Evolutionary conservation across 2,888 invertebrate species (phyloP).

Genomic region (Timema podura): DNA sequence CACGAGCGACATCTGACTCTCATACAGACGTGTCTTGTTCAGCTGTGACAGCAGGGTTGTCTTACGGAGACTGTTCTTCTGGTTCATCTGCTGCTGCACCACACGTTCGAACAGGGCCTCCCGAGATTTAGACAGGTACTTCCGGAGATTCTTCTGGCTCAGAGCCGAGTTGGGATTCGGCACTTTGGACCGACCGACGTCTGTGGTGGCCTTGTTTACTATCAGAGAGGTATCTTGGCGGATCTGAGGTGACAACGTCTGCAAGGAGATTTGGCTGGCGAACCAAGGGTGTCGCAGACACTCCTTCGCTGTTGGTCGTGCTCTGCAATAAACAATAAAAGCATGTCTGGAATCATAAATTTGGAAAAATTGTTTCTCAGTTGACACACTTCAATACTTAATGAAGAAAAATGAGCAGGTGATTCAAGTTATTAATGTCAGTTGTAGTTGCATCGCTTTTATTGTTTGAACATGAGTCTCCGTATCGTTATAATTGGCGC

Average conservation of each 20-base stretch:
- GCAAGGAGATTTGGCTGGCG: slow-evolving; percentile 31
- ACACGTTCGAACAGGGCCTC: slow-evolving; percentile 50
- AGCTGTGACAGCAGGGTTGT: slow-evolving; percentile 32
- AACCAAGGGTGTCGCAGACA: slow-evolving; percentile 59
- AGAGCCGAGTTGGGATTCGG: not conserved
- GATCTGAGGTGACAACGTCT: slow-evolving; percentile 21
- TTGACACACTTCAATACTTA: too few species aligned
- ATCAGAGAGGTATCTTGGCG: slow-evolving; percentile 12
- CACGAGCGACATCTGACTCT: slow-evolving; percentile 48
- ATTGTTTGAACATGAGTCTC: too few species aligned
- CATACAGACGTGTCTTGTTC: slow-evolving; percentile 41
- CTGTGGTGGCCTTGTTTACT: slow-evolving; percentile 38
- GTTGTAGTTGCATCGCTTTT: too few species aligned
- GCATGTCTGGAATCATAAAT: too few species aligned
- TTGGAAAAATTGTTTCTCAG: too few species aligned
- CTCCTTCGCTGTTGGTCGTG: slow-evolving; percentile 55
- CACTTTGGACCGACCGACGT: slow-evolving; percentile 40
- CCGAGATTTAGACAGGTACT: slow-evolving; percentile 50
- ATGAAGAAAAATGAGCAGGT: too few species aligned
- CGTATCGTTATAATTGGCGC: too few species aligned
- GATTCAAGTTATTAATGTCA: too few species aligned
- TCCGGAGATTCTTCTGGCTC: slow-evolving; percentile 38
- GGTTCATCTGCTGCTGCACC: slow-evolving; percentile 42
- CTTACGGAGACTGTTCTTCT: slow-evolving; percentile 21
- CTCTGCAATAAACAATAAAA: slow-evolving; percentile 42